A percentile compares a stretch with the other conserved stretches of the same genome.
phyloP scores from a whole-genome alignment of 1,140 invertebrate species.

The Orchestia grillus region DNA sequence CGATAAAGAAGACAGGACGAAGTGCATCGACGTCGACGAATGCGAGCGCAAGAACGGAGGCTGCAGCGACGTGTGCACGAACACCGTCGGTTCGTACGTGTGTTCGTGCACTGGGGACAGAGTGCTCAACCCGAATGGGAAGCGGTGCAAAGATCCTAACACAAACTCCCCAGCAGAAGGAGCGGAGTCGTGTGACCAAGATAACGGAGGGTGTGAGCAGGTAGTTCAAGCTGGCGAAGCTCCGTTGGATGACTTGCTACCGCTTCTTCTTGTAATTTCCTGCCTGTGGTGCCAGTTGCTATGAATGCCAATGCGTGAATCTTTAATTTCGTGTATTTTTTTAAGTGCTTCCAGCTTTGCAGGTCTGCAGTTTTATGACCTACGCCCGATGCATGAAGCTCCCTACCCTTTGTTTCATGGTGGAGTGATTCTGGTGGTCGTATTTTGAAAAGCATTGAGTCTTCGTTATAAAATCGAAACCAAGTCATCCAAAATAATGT shows the following conservation, averaged over 20 bases:
- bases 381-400: neutral
- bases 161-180: conserved; percentile 72
- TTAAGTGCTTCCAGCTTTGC: neutral
- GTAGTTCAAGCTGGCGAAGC: conserved; percentile 38
- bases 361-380: neutral
- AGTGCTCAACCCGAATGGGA: conserved; percentile 70
- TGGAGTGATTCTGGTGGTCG: neutral
- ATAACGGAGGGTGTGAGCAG: conserved; percentile 88
- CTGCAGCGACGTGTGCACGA: conserved; percentile 59
- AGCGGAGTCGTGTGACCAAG: conserved; percentile 79
- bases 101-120: conserved; percentile 69
- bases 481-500: too few species aligned
- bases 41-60: conserved; percentile 67
- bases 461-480: too few species aligned
- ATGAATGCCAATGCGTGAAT: neutral
- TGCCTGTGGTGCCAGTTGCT: neutral
- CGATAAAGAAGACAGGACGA: conserved; percentile 71
- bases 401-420: neutral
- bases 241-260: neutral
- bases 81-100: conserved; percentile 29
- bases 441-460: neutral
- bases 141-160: neutral
- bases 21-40: conserved; percentile 68
- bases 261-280: neutral
- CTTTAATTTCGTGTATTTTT: neutral